phyloP scores from a whole-genome alignment of 2,888 invertebrate genomes.

The Drosophila maculinotata region DNA sequence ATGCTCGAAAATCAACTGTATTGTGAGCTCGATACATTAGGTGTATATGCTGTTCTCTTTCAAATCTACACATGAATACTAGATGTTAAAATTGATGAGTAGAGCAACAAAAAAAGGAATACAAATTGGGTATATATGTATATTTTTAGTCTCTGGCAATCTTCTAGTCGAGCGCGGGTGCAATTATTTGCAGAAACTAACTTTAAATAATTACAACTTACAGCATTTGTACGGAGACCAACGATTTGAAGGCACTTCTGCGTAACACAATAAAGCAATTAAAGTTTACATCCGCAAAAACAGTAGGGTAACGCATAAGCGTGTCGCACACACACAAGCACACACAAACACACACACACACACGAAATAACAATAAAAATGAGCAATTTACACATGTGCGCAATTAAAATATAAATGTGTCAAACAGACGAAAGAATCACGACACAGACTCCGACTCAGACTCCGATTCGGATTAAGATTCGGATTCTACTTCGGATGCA shows the following conservation, averaged over 20 bases:
- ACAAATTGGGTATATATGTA: no score
- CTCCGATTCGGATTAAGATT: neutral
- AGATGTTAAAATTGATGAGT: neutral
- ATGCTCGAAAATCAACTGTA: neutral
- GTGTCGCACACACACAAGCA: no score
- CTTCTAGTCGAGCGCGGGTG: no score
- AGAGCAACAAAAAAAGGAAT: neutral
- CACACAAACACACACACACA: no score
- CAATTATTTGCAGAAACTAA: no score
- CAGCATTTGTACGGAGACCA: neutral
- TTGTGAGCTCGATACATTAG: neutral
- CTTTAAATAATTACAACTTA: no score
- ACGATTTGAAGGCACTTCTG: neutral
- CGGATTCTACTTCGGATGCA: conserved; percentile 11
- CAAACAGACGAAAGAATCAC: conserved; percentile 32
- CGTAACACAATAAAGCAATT: conserved; percentile 38
- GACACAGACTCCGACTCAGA: neutral
- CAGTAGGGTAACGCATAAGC: conserved; percentile 5
- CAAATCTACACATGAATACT: neutral
- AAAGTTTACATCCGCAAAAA: conserved; percentile 14
- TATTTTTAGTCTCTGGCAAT: no score
- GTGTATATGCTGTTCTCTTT: no score
- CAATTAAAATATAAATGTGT: conserved; percentile 64
- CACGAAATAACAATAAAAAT: conserved; percentile 41
- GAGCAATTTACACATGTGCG: conserved; percentile 49